Conservation (phyloP, 1,140 invertebrate genomes). For the Heliconius melpomene region DNA sequence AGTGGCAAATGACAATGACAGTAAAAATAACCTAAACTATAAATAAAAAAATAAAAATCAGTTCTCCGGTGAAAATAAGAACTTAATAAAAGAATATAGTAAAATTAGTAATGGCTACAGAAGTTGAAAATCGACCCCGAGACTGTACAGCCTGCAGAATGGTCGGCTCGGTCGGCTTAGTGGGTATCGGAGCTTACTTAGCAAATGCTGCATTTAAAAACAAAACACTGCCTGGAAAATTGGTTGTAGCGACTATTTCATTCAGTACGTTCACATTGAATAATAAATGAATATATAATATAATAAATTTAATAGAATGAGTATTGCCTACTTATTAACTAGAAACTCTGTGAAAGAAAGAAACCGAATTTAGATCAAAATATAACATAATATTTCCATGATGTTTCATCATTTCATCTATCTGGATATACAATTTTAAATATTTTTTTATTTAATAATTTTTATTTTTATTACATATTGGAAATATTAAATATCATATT, state of each 20-base stretch:
- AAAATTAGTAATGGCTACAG: slow-evolving; percentile 41
- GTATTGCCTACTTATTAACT: not conserved
- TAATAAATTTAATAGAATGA: not conserved
- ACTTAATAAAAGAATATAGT: not conserved
- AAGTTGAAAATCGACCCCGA: slow-evolving; percentile 44
- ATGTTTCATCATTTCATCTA: too few species aligned
- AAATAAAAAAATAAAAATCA: not conserved
- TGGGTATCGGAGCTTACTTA: slow-evolving; percentile 67
- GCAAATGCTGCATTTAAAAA: slow-evolving; percentile 67
- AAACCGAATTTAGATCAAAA: not conserved
- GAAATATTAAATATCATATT: not conserved
- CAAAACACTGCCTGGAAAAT: slow-evolving; percentile 60
- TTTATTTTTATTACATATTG: too few species aligned
- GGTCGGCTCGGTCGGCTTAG: slow-evolving; percentile 57
- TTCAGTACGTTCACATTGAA: slow-evolving; percentile 49
- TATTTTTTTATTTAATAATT: too few species aligned
- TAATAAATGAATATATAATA: not conserved
- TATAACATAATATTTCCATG: not conserved
- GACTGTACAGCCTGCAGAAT: slow-evolving; percentile 65
- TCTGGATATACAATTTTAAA: too few species aligned
- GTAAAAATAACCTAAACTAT: not conserved
- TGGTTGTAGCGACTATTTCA: slow-evolving; percentile 58
- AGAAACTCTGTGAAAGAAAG: not conserved
- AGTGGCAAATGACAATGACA: not conserved
- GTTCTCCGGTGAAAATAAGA: not conserved